A percentile compares a stretch with the other conserved stretches of the same genome.
Evolutionary conservation across 2,888 invertebrate species (phyloP).

Genomic region (Scaeva pyrastri): DNA sequence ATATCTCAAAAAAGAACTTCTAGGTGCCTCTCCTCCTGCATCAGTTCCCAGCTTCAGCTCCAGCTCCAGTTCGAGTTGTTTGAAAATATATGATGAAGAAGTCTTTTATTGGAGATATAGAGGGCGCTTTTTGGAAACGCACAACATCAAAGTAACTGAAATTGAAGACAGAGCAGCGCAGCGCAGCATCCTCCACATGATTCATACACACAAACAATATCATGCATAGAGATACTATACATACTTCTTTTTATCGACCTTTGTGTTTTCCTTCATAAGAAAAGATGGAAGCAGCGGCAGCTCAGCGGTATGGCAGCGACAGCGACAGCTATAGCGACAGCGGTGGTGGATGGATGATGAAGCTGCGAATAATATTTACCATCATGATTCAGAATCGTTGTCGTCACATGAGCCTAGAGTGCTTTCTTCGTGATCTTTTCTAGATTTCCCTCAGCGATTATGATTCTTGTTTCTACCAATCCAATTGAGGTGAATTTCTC

Average conservation of each 20-base stretch:
- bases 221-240: not conserved
- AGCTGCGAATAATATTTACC: slow-evolving; percentile 74
- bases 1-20: slow-evolving; percentile 5
- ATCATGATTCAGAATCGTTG: slow-evolving; percentile 71
- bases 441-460: slow-evolving; percentile 51
- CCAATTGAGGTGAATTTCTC: not conserved
- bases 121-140: slow-evolving; percentile 43
- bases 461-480: slow-evolving; percentile 7
- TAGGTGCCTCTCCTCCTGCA: not conserved
- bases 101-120: slow-evolving; percentile 21
- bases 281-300: not conserved
- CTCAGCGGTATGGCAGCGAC: not conserved
- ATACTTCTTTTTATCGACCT: slow-evolving; percentile 57
- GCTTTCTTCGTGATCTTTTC: slow-evolving; percentile 40
- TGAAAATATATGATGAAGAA: slow-evolving; percentile 26
- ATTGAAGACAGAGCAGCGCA: slow-evolving; percentile 29
- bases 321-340: not conserved
- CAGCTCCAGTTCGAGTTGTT: not conserved
- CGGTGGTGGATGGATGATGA: slow-evolving; percentile 52
- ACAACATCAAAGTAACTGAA: slow-evolving; percentile 54
- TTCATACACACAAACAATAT: not conserved
- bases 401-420: slow-evolving; percentile 55
- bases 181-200: slow-evolving; percentile 46
- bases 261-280: slow-evolving; percentile 36
- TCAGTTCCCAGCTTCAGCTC: not conserved